These are phyloP conservation scores for Pediacus dermestoides DNA, from an alignment of 2,888 invertebrate species.

Conservation along the genomic window DNA sequence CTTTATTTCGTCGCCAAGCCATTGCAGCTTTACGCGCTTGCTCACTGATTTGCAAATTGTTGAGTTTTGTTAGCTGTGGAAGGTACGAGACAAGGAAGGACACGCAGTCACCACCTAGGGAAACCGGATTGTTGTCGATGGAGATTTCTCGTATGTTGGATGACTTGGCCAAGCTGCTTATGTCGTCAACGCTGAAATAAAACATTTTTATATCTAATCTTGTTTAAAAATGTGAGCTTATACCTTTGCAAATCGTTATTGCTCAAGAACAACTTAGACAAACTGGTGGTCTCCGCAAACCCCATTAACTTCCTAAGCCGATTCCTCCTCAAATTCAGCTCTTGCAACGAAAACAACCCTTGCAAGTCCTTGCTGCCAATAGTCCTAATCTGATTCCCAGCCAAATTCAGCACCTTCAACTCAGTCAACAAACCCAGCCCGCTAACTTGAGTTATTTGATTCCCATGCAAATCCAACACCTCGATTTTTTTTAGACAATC, in stretches of 20 bases:
- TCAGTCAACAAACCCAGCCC: slow-evolving; percentile 69
- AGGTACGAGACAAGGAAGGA: slow-evolving; percentile 79
- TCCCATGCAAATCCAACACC: slow-evolving; percentile 90
- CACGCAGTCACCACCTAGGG: slow-evolving; percentile 74
- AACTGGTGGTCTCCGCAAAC: slow-evolving; percentile 70
- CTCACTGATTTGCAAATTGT: slow-evolving; percentile 75
- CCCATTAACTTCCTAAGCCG: slow-evolving; percentile 75
- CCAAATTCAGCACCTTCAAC: slow-evolving; percentile 86
- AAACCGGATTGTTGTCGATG: slow-evolving; percentile 82
- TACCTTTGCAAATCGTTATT: slow-evolving; percentile 73
- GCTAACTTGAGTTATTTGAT: slow-evolving; percentile 69
- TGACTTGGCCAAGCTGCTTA: slow-evolving; percentile 76
- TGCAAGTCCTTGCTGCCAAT: slow-evolving; percentile 74
- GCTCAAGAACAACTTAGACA: slow-evolving; percentile 77
- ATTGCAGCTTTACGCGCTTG: slow-evolving; percentile 74
- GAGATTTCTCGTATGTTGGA: slow-evolving; percentile 76
- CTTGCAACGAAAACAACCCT: slow-evolving; percentile 74
- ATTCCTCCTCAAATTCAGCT: slow-evolving; percentile 86
- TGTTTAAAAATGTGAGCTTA: too few species aligned
- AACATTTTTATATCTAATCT: slow-evolving; percentile 1
- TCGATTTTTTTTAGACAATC: slow-evolving; percentile 72
- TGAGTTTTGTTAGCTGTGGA: slow-evolving; percentile 68
- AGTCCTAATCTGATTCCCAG: slow-evolving; percentile 82
- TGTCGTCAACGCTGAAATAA: slow-evolving; percentile 71
- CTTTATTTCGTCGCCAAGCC: slow-evolving; percentile 77